Evolutionary conservation across 2,888 invertebrate species (phyloP), one percentile per base, ranked within the genome.

Genomic region (Chrysolina haemoptera): DNA sequence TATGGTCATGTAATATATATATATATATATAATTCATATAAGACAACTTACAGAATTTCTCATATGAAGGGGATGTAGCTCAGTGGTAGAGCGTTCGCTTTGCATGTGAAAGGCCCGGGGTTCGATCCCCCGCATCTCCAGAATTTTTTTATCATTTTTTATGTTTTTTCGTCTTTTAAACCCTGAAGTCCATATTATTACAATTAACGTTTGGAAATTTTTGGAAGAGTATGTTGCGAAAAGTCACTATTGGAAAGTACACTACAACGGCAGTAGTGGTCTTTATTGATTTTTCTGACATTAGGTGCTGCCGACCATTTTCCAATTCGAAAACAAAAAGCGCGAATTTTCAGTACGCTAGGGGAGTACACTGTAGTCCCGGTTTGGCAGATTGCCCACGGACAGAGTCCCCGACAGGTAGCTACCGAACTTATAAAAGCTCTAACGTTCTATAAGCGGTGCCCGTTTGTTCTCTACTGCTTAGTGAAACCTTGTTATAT

Each of bases 11-110:
- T n/a, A n/a, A n/a, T n/a, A n/a, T n/a, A n/a, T n/a, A n/a, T n/a
- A n/a, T n/a, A n/a, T n/a, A n/a, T n/a, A n/a, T n/a, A n/a, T n/a
- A n/a, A n/a, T n/a, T n/a, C n/a, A n/a, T n/a, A n/a, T n/a, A n/a
- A n/a, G n/a, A n/a, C n/a, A n/a, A n/a, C n/a, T n/a, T n/a, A n/a
- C n/a, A n/a, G n/a, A n/a, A n/a, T n/a, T n/a, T n/a, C n/a, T n/a
- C n/a, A n/a, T n/a, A n/a, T n/a, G n/a, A n/a, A 41, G 92, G 92
- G 92, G 96, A 95, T 96, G 95, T 96, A 96, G 96, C 96, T 96
- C 96, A 96, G 95, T 96, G 96, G 96, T 96, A 96, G 96, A 96
- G 96, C 96, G 96, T 95, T 96, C 96, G 96, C 96, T 96, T 96
- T 96, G 96, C 96, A 96, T 96, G 96, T 95, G 96, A 96, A 96